Evolutionary conservation across 2,113 vertebrate species (phyloP).

Genomic region (Agelaius tricolor): DNA sequence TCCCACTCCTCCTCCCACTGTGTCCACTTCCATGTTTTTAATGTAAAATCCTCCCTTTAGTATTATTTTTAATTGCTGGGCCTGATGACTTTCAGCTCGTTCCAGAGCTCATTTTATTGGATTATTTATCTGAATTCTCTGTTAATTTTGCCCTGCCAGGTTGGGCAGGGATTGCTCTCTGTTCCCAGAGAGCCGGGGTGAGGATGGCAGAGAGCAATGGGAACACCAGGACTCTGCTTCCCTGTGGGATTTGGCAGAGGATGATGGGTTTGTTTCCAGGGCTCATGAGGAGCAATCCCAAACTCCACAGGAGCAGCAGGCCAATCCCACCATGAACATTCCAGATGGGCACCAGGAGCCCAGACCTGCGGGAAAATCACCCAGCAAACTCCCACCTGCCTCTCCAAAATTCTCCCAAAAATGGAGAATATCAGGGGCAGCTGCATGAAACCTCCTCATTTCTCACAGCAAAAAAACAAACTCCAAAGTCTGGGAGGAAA

Average conservation of each 20-base stretch:
- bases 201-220: background rate
- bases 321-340: background rate
- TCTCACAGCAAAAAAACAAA: background rate
- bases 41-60: background rate
- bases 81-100: background rate
- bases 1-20: background rate
- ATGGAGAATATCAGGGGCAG: background rate
- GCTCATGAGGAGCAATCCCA: rapidly evolving
- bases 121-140: background rate
- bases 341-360: background rate
- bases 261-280: background rate
- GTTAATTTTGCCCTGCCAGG: background rate
- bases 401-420: background rate
- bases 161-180: background rate
- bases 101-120: background rate
- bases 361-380: background rate
- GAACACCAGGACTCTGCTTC: background rate
- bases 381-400: background rate
- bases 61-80: background rate
- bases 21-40: background rate
- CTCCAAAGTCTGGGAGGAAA: rapidly evolving
- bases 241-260: background rate
- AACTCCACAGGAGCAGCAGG: background rate
- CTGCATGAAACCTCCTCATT: background rate
- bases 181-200: background rate